Base-by-base conservation (phyloP, 2,113 vertebrate genomes). In the Oxygymnocypris stewartii region DNA sequence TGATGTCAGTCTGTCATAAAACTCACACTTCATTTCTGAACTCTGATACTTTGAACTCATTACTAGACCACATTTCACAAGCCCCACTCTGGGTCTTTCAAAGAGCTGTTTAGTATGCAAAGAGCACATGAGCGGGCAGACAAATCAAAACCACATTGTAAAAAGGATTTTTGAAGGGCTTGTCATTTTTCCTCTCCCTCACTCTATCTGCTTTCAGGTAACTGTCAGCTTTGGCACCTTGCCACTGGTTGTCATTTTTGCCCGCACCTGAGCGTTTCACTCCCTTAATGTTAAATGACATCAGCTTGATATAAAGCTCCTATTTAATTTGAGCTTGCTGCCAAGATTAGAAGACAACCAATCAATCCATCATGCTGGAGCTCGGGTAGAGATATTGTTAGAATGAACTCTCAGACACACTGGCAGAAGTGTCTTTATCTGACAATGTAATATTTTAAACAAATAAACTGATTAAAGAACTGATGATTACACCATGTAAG, bases 281-380 rank as follows among this genome's bases (percentile, higher is more conserved):
- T 79, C 18, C 44, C 12, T 57, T 54, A 76, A 5, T 81, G 76
- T 84, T 74, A 84, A 81, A 63, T 69, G 77, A 67, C 85, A 87
- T 71, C 61, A 78, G 74, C 28, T 84, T 84, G 57, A 89, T 84
- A 67, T 87, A 87, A 84, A 84, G 71, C 76, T 18, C 2, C 71
- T 28, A 57, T 84, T 89, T 79, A 80, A 81, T 73, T 61, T 51
- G 57, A 37, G 77, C 13, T 23, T n/a, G 76, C 82, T 87, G 88
- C 47, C 87, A 88, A 79, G 80, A 79, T 84, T 28, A 86, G 42
- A 57, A 78, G 80, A 75, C 69, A 71, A 78, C 40, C 37, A 84
- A 59, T 87, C 54, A 84, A 87, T 89, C 82, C 73, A 61, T 87
- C 76, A 87, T 37, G 67, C 81, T 51, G 35, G 73, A 37, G 57